Conservation (phyloP, 2,888 invertebrate genomes). For the Pterostichus niger region DNA sequence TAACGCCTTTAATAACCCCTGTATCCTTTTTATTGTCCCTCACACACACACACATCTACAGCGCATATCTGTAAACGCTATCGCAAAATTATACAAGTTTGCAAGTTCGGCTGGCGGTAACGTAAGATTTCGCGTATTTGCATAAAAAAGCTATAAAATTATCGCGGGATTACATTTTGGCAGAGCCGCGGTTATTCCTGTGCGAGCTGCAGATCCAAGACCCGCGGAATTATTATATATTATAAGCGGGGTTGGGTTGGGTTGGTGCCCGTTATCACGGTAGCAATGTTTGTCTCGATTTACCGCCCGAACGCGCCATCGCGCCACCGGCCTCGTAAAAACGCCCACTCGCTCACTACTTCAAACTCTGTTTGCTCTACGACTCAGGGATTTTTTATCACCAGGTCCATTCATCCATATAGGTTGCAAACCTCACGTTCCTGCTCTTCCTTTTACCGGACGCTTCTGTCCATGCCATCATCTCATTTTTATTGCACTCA, state of each 20-base stretch:
- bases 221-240: constrained; percentile 64
- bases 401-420: constrained; percentile 25
- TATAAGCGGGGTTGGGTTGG: constrained; percentile 27
- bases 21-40: constrained; percentile 62
- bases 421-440: neutral
- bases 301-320: constrained; percentile 44
- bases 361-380: constrained; percentile 41
- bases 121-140: constrained; percentile 72
- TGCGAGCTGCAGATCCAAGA: constrained; percentile 58
- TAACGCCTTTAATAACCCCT: constrained; percentile 62
- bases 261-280: constrained; percentile 63
- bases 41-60: constrained; percentile 41
- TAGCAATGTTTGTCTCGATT: constrained; percentile 66
- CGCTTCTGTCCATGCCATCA: no score
- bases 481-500: no score
- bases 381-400: constrained; percentile 51
- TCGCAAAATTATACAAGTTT: constrained; percentile 72
- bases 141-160: constrained; percentile 75
- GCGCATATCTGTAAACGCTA: constrained; percentile 67
- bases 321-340: constrained; percentile 54
- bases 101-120: constrained; percentile 69
- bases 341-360: constrained; percentile 10
- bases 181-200: constrained; percentile 64
- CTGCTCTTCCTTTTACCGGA: no score
- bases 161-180: constrained; percentile 73